Percentiles rank a stretch among this genome's conserved stretches.
These are phyloP conservation scores for Scaptomyza hsui DNA, from an alignment of 1,140 invertebrate species.

Conservation along the genomic window DNA sequence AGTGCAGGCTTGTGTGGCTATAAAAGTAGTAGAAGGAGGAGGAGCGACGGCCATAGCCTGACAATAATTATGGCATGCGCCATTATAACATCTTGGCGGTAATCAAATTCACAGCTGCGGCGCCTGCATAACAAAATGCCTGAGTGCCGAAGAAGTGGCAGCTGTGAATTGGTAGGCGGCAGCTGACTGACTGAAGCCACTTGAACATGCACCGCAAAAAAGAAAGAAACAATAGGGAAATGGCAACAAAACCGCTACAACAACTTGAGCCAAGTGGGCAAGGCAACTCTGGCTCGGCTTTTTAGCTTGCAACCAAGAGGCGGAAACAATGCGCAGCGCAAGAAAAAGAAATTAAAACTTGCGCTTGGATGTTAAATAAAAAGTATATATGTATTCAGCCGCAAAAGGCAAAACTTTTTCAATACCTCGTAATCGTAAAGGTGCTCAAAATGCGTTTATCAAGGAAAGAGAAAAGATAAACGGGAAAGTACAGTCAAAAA, in stretches of 20 bases:
- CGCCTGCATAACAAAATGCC: slow-evolving; percentile 21
- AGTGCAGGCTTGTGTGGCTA: slow-evolving; percentile 60
- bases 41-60: slow-evolving; percentile 48
- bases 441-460: background rate
- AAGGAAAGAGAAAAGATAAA: background rate
- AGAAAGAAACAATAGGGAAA: slow-evolving; percentile 62
- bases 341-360: slow-evolving; percentile 80
- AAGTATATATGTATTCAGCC: slow-evolving; percentile 39
- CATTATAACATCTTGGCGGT: slow-evolving; percentile 41
- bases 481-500: background rate
- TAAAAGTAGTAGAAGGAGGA: slow-evolving; percentile 32
- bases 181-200: slow-evolving; percentile 52
- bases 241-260: slow-evolving; percentile 70
- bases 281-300: slow-evolving; percentile 1
- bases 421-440: slow-evolving; percentile 42
- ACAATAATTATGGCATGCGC: slow-evolving; percentile 70
- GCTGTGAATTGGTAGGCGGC: slow-evolving; percentile 15
- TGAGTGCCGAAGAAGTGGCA: slow-evolving; percentile 20
- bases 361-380: slow-evolving; percentile 71
- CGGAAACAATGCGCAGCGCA: slow-evolving; percentile 67
- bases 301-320: slow-evolving; percentile 28
- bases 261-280: slow-evolving; percentile 69
- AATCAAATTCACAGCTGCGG: slow-evolving; percentile 68
- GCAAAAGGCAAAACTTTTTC: slow-evolving; percentile 45
- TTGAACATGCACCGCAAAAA: slow-evolving; percentile 73